Conservation (phyloP, 2,113 vertebrate species). For the Pristiophorus japonicus region DNA sequence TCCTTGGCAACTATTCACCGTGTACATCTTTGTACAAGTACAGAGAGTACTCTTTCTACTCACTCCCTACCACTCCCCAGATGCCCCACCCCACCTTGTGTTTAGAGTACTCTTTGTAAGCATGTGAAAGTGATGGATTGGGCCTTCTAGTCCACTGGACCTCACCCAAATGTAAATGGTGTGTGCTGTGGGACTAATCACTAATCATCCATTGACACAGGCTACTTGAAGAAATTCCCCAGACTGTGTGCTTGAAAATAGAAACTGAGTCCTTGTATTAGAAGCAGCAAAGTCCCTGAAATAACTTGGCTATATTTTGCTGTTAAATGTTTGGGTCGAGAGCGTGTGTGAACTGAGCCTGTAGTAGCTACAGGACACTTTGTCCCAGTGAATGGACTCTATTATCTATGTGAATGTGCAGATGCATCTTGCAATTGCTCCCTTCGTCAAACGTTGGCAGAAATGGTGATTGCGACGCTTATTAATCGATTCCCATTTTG, state of each 20-base stretch:
- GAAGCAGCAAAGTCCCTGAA: neutral
- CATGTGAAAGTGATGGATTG: neutral
- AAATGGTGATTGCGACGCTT: neutral
- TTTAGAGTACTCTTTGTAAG: neutral
- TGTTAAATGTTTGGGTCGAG: neutral
- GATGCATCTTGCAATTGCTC: neutral
- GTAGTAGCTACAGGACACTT: neutral
- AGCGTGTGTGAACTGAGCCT: neutral
- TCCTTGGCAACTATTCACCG: neutral
- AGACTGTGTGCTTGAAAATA: neutral
- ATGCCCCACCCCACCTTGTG: neutral
- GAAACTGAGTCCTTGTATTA: neutral
- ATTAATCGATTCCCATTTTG: neutral
- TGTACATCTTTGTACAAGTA: neutral
- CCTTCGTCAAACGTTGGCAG: neutral
- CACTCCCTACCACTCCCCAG: neutral
- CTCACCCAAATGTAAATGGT: neutral
- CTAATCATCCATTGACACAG: neutral
- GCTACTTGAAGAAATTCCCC: neutral
- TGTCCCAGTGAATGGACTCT: neutral
- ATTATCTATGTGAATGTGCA: neutral
- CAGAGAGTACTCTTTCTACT: neutral
- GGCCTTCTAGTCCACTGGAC: neutral
- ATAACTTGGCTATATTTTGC: neutral
- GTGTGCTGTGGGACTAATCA: neutral